These are phyloP conservation scores for Syngnathus acus DNA, from an alignment of 2,797 vertebrate species.

Conservation along the genomic window DNA sequence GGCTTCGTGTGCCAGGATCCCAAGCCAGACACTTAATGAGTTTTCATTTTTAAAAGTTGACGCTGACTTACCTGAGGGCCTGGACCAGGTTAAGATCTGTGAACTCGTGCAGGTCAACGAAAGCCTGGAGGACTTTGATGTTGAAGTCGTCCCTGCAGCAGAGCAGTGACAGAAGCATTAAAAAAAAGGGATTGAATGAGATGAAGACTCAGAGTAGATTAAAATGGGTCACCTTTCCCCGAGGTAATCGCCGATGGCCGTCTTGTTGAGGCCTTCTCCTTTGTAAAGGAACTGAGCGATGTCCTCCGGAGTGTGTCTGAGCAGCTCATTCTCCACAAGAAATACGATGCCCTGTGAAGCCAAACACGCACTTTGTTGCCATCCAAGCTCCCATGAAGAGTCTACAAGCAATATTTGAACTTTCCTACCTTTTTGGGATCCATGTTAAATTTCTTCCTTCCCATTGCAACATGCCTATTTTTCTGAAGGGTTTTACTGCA, in stretches of 20 bases:
- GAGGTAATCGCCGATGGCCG: conserved; percentile 89
- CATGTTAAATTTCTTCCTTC: conserved; percentile 95
- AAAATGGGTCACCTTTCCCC: conserved; percentile 73
- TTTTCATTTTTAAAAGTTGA: conserved; percentile 2
- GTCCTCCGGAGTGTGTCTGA: conserved; percentile 83
- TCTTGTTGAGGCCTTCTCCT: conserved; percentile 93
- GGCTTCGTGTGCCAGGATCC: background rate
- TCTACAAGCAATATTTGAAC: background rate
- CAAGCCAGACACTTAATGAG: background rate
- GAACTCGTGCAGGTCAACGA: conserved; percentile 88
- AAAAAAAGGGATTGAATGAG: background rate
- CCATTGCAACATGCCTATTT: conserved; percentile 90
- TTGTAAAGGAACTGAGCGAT: conserved; percentile 91
- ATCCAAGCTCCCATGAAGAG: background rate
- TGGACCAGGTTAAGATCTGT: conserved; percentile 89
- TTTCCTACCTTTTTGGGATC: conserved; percentile 82
- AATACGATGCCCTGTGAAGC: conserved; percentile 80
- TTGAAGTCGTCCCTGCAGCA: conserved; percentile 84
- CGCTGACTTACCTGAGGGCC: conserved; percentile 81
- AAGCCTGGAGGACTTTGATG: conserved; percentile 86
- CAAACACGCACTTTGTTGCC: background rate
- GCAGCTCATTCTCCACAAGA: conserved; percentile 86
- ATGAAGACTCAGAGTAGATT: background rate
- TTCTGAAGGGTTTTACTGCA: conserved; percentile 89
- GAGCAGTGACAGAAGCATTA: conserved; percentile 8